Evolutionary conservation across 2,888 invertebrate species (phyloP).

Genomic region (Ischnus inquisitorius): DNA sequence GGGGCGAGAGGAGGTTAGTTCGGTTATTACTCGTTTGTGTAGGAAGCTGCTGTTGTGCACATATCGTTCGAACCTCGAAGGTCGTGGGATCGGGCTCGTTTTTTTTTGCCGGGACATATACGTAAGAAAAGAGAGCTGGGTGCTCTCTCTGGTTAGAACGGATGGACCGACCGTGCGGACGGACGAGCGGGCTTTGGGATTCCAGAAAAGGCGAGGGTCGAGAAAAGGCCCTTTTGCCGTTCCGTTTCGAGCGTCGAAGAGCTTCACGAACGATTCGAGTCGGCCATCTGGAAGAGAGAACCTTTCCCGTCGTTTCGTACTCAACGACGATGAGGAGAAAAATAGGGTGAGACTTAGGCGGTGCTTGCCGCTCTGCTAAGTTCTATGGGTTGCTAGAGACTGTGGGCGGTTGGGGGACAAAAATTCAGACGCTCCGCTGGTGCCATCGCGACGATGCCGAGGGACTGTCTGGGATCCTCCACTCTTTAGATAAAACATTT

Average conservation of each 20-base stretch:
- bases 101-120: conserved; percentile 57
- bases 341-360: conserved; percentile 37
- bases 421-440: conserved; percentile 51
- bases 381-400: conserved; percentile 23
- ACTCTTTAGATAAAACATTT: conserved; percentile 9
- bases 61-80: conserved; percentile 65
- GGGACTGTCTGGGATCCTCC: conserved; percentile 38
- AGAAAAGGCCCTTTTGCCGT: conserved; percentile 55
- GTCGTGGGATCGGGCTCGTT: conserved; percentile 70
- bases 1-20: conserved; percentile 1
- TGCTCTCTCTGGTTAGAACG: conserved; percentile 17
- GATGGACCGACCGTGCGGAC: conserved; percentile 55
- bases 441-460: conserved; percentile 60
- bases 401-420: conserved; percentile 27
- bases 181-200: conserved; percentile 58
- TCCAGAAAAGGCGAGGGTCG: conserved; percentile 72
- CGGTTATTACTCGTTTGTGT: conserved; percentile 34
- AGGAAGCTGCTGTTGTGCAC: conserved; percentile 40
- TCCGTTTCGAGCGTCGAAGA: conserved; percentile 17
- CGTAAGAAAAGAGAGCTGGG: not conserved
- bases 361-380: conserved; percentile 8
- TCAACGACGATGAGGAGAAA: conserved; percentile 44
- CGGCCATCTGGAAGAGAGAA: conserved; percentile 64
- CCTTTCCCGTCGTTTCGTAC: conserved; percentile 23
- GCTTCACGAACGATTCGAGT: conserved; percentile 43